Percentiles rank a stretch among this genome's conserved stretches.
Evolutionary conservation across 2,888 invertebrate genomes (phyloP).

Genomic region (Aromia moschata): DNA sequence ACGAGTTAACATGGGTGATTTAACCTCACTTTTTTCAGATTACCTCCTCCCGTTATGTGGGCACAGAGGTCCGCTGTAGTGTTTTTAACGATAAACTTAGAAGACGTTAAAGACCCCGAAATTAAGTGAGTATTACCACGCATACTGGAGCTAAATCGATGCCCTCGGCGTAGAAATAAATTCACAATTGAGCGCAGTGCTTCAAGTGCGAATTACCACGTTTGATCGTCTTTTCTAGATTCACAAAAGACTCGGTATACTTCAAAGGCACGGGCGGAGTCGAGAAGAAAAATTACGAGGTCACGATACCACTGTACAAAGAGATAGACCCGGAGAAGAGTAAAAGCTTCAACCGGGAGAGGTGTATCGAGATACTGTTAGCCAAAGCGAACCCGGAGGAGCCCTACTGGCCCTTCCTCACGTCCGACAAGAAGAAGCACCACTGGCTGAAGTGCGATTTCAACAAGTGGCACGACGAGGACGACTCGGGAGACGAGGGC

Average conservation of each 20-base stretch:
- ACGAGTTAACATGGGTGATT: constrained; percentile 24
- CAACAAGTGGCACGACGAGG: constrained; percentile 97
- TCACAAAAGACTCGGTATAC: constrained; percentile 76
- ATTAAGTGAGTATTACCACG: constrained; percentile 77
- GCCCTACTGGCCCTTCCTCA: constrained; percentile 88
- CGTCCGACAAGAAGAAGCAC: constrained; percentile 86
- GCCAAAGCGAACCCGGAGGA: constrained; percentile 73
- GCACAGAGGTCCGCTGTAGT: constrained; percentile 87
- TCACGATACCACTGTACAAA: constrained; percentile 85
- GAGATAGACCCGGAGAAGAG: constrained; percentile 85
- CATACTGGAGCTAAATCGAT: too few relatives aligned
- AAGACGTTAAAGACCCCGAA: constrained; percentile 85
- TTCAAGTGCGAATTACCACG: neutral
- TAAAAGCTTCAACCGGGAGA: constrained; percentile 74
- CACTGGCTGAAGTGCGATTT: constrained; percentile 98
- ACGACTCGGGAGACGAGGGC: constrained; percentile 86
- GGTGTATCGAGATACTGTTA: constrained; percentile 79
- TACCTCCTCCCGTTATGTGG: constrained; percentile 90
- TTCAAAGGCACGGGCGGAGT: constrained; percentile 88
- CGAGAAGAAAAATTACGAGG: constrained; percentile 86
- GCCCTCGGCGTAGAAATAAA: too few relatives aligned
- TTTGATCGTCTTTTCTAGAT: constrained; percentile 60
- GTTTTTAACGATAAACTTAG: constrained; percentile 89
- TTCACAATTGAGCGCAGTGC: too few relatives aligned
- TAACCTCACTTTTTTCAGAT: constrained; percentile 63